A percentile compares a stretch with the other conserved stretches of the same genome.
These are phyloP conservation scores for Nycticorax nycticorax DNA, from an alignment of 2,113 vertebrate species.

Conservation along the genomic window DNA sequence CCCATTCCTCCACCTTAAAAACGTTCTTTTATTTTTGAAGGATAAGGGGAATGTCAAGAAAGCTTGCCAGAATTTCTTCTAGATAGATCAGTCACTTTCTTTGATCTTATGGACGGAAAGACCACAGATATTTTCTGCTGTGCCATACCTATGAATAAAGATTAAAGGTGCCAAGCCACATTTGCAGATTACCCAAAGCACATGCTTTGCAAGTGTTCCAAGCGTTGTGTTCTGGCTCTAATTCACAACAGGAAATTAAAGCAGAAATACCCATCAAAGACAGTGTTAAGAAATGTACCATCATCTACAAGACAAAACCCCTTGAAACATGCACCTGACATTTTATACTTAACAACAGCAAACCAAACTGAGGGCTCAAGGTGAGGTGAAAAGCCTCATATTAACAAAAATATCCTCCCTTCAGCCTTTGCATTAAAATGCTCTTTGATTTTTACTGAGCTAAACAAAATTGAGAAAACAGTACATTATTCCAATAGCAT, in stretches of 20 bases:
- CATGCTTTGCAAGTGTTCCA: neutral
- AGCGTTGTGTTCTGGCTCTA: neutral
- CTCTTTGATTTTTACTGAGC: neutral
- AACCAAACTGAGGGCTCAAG: neutral
- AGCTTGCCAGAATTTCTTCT: neutral
- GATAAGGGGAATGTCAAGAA: neutral
- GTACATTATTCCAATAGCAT: neutral
- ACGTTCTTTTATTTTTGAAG: neutral
- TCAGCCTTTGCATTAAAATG: neutral
- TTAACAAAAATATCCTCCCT: neutral
- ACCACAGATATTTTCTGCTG: neutral
- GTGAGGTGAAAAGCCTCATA: neutral
- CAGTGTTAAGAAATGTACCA: neutral
- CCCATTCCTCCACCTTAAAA: neutral
- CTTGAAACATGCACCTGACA: neutral
- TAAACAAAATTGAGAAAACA: neutral
- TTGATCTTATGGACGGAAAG: neutral
- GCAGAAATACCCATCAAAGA: neutral
- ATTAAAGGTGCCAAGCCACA: neutral
- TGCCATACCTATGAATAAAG: neutral
- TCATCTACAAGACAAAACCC: conserved; percentile 14
- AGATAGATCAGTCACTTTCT: neutral
- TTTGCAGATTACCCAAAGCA: neutral
- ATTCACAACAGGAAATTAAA: neutral
- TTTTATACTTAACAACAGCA: conserved; percentile 21